Base-by-base conservation (phyloP, 2,888 invertebrate genomes). In the Latheticus oryzae region DNA sequence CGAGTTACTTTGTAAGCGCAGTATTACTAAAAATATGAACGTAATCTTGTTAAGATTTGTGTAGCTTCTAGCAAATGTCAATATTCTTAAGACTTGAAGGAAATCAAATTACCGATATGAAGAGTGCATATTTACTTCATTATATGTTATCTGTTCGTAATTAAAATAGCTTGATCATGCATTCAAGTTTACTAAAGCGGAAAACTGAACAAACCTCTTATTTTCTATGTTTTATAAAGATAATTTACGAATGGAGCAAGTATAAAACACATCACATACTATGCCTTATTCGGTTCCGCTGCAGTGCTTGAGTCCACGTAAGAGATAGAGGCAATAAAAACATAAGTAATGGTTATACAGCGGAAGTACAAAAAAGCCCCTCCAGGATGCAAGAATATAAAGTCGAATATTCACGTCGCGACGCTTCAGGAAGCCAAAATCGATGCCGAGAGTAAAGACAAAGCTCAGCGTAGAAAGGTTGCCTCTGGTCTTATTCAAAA, bases 401-500 rank as follows among this genome's bases (percentile, higher is more conserved):
- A 45, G 51, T 52, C 33, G 38, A 37, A 35, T 54, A 45, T 33
- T 45, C 45, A 37, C 32, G 52, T 52, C 52, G 52, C 38, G 50
- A 45, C 45, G 50, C 50, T 50, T 48, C 30, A 54, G 33, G 45
- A 43, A 54, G 43, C 45, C 37, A 37, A 45, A 45, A 54, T 43
- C 43, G 45, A 45, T 54, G 53, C 12, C 24, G 43, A 16, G 24
- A 15, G 35, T 54, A 45, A 54, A 54, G 53, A 54, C 53, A 45
- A 54, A 54, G 53, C 53, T 35, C 53, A 16, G 33, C 45, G 45
- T 2, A 24, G 53, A 54, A 54, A 54, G 53, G 45, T 54, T 45
- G 53, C 53, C 45, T 47, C 58, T 52, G 64, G 64, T 66, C 67
- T 66, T 64, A 66, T 67, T 64, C 64, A 65, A 65, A 63, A 64